Evolutionary conservation across 2,797 vertebrate species (phyloP), one percentile per base, ranked within the genome.

Genomic region (Microhierax caerulescens): DNA sequence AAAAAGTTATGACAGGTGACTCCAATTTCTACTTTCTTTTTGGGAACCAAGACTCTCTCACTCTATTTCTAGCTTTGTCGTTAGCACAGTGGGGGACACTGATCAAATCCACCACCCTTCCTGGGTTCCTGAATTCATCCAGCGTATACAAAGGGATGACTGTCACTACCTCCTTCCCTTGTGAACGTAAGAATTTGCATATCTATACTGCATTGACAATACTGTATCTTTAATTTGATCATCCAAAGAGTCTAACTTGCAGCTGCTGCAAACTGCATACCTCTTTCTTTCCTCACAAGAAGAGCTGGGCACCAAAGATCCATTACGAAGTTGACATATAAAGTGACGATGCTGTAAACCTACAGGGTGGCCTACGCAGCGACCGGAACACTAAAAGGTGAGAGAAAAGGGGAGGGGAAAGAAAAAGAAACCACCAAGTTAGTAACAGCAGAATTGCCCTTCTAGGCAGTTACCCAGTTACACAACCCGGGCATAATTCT

Each of bases 371-470:
- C 98, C 98, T n/a, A 90, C 67, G 95, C 99, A 99, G 61, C 48
- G 98, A 59, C 98, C 98, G 11, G 98, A 97, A 91, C 99, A 99
- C 99, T 99, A 96, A 19, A 95, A 92, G 67, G 37, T 5, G 65
- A 69, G 47, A 79, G 47, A 45, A 78, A 76, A 78, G 36, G 47
- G 63, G 24, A 79, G 50, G 47, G 47, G 28, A 84, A 86, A 70
- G 39, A 89, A 96, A 60, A 92, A 86, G 10, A 85, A 59, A 93
- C 19, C 85, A 16, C 5, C 21, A 67, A 28, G 9, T 83, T 41
- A 95, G 5, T n/a, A 89, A 70, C 5, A 72, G 25, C 7, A 79
- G 32, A 93, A 85, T 73, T 25, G 9, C 28, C 17, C 23, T 61
- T 59, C 30, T 34, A 28, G 57, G 57, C 30, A 68, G 41, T 16